phyloP scores from a whole-genome alignment of 1,140 invertebrate genomes.

The Eueides isabella region DNA sequence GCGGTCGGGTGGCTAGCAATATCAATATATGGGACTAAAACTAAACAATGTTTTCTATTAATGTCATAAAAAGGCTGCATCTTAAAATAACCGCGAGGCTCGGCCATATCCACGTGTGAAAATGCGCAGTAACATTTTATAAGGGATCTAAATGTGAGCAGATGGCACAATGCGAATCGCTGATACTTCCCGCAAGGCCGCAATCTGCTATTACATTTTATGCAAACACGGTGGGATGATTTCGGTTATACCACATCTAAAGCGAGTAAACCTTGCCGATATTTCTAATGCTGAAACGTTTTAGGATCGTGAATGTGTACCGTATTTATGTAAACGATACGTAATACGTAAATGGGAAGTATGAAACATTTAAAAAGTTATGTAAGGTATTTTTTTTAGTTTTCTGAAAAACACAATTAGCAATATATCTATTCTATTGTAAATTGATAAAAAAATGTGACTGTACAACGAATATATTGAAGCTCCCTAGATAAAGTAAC shows the following conservation, averaged over 20 bases:
- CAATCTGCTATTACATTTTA: slow-evolving; percentile 64
- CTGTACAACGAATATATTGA: too few species aligned
- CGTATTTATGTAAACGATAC: not conserved
- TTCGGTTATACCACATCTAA: slow-evolving; percentile 43
- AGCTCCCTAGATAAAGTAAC: too few species aligned
- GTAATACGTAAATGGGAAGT: too few species aligned
- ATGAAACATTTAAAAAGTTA: too few species aligned
- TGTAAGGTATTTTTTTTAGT: too few species aligned
- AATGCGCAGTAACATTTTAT: slow-evolving; percentile 79
- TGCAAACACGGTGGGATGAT: slow-evolving; percentile 48
- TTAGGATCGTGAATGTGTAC: not conserved
- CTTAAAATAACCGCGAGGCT: slow-evolving; percentile 66
- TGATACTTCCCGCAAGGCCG: slow-evolving; percentile 63
- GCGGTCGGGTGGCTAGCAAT: too few species aligned
- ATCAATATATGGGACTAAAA: slow-evolving; percentile 51
- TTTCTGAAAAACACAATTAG: too few species aligned
- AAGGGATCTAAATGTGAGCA: slow-evolving; percentile 78
- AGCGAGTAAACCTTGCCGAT: slow-evolving; percentile 33
- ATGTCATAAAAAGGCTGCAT: slow-evolving; percentile 73
- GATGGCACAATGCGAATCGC: slow-evolving; percentile 74
- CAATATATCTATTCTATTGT: too few species aligned
- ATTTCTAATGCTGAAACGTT: slow-evolving; percentile 27
- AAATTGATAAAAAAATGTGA: too few species aligned
- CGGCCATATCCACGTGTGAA: slow-evolving; percentile 69
- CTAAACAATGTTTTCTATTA: slow-evolving; percentile 75